Evolutionary conservation across 2,113 vertebrate genomes (phyloP).

Genomic region (Ageneiosus marmoratus): DNA sequence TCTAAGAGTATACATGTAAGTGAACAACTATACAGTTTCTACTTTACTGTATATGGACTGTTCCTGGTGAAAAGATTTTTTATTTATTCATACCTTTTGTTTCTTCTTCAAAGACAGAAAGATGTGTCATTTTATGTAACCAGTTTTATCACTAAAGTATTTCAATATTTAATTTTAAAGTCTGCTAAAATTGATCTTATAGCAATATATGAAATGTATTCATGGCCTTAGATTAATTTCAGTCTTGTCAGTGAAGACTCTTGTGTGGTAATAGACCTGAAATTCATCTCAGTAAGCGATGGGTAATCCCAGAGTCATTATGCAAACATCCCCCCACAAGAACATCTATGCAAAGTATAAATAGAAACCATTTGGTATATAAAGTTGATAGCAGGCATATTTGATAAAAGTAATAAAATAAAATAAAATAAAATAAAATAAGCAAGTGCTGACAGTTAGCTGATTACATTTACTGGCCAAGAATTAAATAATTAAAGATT

Average conservation of each 20-base stretch:
- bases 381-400: neutral
- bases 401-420: neutral
- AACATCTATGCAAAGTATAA: neutral
- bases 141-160: neutral
- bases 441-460: neutral
- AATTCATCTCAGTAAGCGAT: constrained; percentile 7
- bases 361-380: neutral
- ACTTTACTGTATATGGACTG: neutral
- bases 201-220: neutral
- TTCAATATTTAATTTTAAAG: neutral
- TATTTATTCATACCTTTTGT: too few species aligned
- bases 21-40: neutral
- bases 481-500: neutral
- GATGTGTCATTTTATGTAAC: neutral
- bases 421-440: neutral
- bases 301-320: constrained; percentile 5
- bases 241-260: neutral
- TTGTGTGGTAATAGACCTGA: neutral
- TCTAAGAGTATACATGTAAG: neutral
- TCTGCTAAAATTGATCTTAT: neutral
- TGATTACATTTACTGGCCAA: neutral
- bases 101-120: neutral
- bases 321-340: neutral
- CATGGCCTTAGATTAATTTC: neutral
- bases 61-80: too few species aligned